These are phyloP conservation scores for Saguinus midas DNA, from an alignment of 2,113 vertebrate species.

Conservation along the genomic window DNA sequence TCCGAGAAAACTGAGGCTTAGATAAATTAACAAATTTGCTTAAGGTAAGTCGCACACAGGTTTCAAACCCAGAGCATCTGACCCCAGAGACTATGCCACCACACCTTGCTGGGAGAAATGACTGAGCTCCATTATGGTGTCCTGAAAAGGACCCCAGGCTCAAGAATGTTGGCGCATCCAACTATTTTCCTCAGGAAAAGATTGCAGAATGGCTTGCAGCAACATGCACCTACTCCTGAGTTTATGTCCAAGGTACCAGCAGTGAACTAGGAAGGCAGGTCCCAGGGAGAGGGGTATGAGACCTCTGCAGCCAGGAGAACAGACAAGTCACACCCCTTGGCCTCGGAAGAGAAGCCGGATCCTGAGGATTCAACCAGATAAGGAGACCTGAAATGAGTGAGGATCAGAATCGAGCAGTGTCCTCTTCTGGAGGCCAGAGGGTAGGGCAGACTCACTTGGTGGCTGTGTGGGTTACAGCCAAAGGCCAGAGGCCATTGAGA, in stretches of 20 bases:
- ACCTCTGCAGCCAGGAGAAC: background rate
- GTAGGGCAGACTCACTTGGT: background rate
- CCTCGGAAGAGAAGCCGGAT: background rate
- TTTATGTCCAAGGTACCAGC: background rate
- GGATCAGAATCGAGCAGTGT: background rate
- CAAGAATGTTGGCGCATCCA: background rate
- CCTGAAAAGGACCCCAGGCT: background rate
- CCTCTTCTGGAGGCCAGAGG: background rate
- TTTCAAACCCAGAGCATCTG: background rate
- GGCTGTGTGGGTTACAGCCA: no score
- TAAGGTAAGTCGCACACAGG: background rate
- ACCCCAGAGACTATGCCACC: background rate
- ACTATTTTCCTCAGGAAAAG: background rate
- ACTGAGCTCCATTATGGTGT: background rate
- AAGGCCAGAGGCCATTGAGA: background rate
- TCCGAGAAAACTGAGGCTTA: background rate
- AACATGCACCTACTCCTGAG: background rate
- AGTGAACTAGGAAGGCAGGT: background rate
- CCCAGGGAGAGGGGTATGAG: background rate
- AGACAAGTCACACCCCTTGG: background rate
- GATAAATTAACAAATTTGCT: background rate
- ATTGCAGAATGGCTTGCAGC: background rate
- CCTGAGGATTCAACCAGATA: background rate
- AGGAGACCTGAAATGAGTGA: background rate
- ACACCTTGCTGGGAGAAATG: background rate